phyloP scores from a whole-genome alignment of 2,797 vertebrate genomes.

The Onychomys arenicola region DNA sequence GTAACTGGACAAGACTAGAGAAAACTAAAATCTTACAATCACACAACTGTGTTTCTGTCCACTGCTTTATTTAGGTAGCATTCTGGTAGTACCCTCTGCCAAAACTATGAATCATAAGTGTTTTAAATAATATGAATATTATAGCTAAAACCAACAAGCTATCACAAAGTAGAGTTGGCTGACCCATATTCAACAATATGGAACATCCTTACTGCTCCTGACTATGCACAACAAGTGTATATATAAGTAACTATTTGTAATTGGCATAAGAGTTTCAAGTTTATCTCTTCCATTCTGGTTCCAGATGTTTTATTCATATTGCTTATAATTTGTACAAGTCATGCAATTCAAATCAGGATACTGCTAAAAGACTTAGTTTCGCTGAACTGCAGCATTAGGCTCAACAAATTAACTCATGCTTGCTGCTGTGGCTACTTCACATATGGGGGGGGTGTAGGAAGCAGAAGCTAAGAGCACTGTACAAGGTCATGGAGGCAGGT shows the following conservation, averaged over 20 bases:
- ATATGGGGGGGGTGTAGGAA: not conserved
- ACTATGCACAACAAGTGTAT: not conserved
- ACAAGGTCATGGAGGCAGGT: not conserved
- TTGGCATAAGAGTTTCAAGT: not conserved
- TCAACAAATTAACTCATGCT: not conserved
- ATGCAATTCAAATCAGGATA: not conserved
- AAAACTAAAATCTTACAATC: not conserved
- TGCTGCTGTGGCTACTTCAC: not conserved
- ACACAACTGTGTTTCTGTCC: not conserved
- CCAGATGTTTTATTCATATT: not conserved
- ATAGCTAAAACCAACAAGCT: not conserved
- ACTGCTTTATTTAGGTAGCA: conserved; percentile 22
- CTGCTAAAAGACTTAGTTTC: not conserved
- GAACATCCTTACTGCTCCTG: not conserved
- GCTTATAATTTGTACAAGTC: not conserved
- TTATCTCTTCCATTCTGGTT: conserved; percentile 17
- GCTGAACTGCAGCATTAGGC: not conserved
- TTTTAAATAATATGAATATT: not conserved
- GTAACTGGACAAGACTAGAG: not conserved
- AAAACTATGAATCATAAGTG: not conserved
- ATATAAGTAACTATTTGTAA: conserved; percentile 23
- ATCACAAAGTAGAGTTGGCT: not conserved
- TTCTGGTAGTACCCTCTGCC: not conserved
- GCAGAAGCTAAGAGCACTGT: not conserved
- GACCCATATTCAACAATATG: not conserved